Percentiles rank a stretch among this genome's conserved stretches.
Evolutionary conservation across 1,140 invertebrate genomes (phyloP).

Genomic region (Neodiprion pinetum): DNA sequence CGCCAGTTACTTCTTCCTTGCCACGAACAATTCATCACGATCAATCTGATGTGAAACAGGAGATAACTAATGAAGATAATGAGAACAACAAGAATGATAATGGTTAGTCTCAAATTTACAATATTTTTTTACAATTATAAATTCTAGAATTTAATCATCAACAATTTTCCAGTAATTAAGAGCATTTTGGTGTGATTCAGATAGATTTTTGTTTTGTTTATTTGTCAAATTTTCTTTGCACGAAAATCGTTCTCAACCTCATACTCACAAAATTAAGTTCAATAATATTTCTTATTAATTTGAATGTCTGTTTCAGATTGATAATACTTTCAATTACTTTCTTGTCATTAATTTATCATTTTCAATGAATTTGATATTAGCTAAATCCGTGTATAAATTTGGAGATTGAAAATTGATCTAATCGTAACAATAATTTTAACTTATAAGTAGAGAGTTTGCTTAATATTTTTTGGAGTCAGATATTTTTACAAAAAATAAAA

Average conservation of each 20-base stretch:
- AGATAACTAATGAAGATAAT: conserved; percentile 6
- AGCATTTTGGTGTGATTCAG: too few species aligned
- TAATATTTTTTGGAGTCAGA: not conserved
- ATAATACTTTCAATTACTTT: too few species aligned
- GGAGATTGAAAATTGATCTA: conserved; percentile 10
- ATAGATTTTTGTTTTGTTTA: too few species aligned
- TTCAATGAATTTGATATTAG: conserved; percentile 5
- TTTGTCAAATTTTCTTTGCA: too few species aligned
- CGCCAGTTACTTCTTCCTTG: not conserved
- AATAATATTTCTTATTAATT: too few species aligned
- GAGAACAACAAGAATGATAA: not conserved
- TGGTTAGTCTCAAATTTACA: conserved; percentile 18
- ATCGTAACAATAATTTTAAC: conserved; percentile 13
- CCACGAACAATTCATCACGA: conserved; percentile 11
- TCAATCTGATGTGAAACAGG: conserved; percentile 12
- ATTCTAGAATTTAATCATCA: too few species aligned
- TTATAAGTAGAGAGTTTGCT: conserved; percentile 10
- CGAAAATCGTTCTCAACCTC: too few species aligned
- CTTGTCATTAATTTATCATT: not conserved
- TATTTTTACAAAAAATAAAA: too few species aligned
- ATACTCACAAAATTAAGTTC: too few species aligned
- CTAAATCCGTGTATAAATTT: not conserved
- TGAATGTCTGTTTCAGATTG: too few species aligned
- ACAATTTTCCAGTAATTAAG: too few species aligned
- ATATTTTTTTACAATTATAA: not conserved